These are phyloP conservation scores for Timema podura DNA, from an alignment of 2,888 invertebrate species.

Conservation along the genomic window DNA sequence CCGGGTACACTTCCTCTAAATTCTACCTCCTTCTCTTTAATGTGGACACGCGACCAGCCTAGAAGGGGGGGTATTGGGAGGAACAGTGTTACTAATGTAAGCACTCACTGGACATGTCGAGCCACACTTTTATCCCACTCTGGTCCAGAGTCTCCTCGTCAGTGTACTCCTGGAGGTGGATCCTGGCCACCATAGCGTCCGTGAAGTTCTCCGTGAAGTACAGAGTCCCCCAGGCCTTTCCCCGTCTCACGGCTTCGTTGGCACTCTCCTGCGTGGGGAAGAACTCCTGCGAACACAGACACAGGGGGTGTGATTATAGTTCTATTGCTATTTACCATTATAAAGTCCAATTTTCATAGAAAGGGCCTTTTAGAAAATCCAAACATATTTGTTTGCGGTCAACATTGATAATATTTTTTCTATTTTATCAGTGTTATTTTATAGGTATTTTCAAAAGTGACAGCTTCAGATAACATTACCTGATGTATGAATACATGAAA, in stretches of 20 bases:
- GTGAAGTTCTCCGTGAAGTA: slow-evolving; percentile 26
- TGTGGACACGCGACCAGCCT: background rate
- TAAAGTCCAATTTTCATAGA: too few relatives aligned
- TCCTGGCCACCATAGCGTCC: slow-evolving; percentile 14
- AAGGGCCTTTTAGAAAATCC: too few relatives aligned
- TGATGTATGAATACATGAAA: too few relatives aligned
- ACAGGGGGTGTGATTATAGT: background rate
- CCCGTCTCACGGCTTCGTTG: slow-evolving; percentile 10
- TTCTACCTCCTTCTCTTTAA: background rate
- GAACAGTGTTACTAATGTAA: slow-evolving; percentile 19
- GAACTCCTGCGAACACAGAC: slow-evolving; percentile 13
- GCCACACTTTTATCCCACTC: slow-evolving; percentile 20
- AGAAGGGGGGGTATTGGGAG: background rate
- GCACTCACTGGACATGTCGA: slow-evolving; percentile 29
- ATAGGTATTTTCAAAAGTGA: too few relatives aligned
- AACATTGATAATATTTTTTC: too few relatives aligned
- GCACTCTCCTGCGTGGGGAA: slow-evolving; percentile 19
- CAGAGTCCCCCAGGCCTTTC: slow-evolving; percentile 21
- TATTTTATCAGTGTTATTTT: too few relatives aligned
- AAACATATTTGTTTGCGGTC: too few relatives aligned
- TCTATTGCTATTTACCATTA: too few relatives aligned
- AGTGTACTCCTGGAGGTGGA: slow-evolving; percentile 14
- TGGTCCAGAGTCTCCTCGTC: slow-evolving; percentile 18
- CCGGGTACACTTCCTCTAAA: too few relatives aligned
- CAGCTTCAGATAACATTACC: too few relatives aligned